Conservation (phyloP, 2,888 invertebrate species). For the Parnassius apollo region DNA sequence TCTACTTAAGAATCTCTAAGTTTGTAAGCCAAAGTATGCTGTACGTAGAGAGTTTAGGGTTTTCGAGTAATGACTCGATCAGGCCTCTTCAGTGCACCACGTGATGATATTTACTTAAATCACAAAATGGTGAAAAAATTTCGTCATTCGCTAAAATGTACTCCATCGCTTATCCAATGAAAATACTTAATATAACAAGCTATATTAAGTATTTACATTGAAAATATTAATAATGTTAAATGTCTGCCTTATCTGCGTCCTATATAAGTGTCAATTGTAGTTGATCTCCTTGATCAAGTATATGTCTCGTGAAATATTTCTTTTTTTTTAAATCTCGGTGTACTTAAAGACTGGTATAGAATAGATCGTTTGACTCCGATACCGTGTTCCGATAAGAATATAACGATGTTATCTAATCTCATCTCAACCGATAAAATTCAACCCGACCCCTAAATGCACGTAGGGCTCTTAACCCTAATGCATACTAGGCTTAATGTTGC, state of each 20-base stretch:
- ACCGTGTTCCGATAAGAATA: no score
- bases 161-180: no score
- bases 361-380: background rate
- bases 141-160: no score
- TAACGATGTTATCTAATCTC: background rate
- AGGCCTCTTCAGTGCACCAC: no score
- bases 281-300: constrained; percentile 19
- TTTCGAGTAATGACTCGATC: no score
- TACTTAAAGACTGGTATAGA: constrained; percentile 6
- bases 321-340: constrained; percentile 5
- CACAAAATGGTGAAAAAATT: no score
- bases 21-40: no score
- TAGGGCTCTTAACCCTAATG: constrained; percentile 31
- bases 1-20: no score
- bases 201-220: constrained; percentile 9
- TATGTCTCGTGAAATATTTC: constrained; percentile 13
- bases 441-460: constrained; percentile 8
- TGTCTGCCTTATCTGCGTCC: constrained; percentile 10
- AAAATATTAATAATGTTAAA: constrained; percentile 7
- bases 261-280: constrained; percentile 15
- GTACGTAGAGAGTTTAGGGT: no score
- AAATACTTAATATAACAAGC: no score
- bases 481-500: constrained; percentile 52
- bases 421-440: background rate
- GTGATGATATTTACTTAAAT: no score